A percentile compares a stretch with the other conserved stretches of the same genome.
These are phyloP conservation scores for Phoronis australis DNA, from an alignment of 2,888 invertebrate species.

Conservation along the genomic window DNA sequence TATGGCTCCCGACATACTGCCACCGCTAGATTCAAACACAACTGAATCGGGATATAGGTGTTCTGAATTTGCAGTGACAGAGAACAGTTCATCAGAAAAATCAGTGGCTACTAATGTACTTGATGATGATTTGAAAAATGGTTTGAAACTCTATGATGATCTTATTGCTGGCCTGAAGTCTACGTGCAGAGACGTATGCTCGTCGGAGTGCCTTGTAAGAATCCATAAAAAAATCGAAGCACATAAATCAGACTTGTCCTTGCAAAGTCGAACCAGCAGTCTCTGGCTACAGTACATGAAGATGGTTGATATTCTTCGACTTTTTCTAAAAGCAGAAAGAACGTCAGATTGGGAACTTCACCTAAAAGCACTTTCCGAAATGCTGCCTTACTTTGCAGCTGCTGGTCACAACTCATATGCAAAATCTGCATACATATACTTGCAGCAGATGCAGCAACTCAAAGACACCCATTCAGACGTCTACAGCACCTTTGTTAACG, in stretches of 20 bases:
- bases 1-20: no score
- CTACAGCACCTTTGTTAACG: constrained; percentile 11
- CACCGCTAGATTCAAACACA: no score
- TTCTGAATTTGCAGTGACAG: neutral
- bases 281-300: constrained; percentile 14
- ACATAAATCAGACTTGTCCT: neutral
- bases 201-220: neutral
- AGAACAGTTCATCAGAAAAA: no score
- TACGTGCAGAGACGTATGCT: neutral
- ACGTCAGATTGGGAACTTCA: constrained; percentile 12
- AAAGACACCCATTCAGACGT: constrained; percentile 18
- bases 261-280: constrained; percentile 5
- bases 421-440: constrained; percentile 23
- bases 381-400: constrained; percentile 17
- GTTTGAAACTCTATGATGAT: neutral
- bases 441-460: constrained; percentile 22
- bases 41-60: neutral
- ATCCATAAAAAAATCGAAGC: neutral
- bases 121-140: neutral
- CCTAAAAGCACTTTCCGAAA: constrained; percentile 9
- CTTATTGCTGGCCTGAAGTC: neutral
- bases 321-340: constrained; percentile 12
- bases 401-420: constrained; percentile 23
- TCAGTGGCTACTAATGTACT: no score
- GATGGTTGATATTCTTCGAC: constrained; percentile 10